Evolutionary conservation across 2,888 invertebrate genomes (phyloP), one percentile per base, ranked within the genome.

Genomic region (Cephus sareptanus): DNA sequence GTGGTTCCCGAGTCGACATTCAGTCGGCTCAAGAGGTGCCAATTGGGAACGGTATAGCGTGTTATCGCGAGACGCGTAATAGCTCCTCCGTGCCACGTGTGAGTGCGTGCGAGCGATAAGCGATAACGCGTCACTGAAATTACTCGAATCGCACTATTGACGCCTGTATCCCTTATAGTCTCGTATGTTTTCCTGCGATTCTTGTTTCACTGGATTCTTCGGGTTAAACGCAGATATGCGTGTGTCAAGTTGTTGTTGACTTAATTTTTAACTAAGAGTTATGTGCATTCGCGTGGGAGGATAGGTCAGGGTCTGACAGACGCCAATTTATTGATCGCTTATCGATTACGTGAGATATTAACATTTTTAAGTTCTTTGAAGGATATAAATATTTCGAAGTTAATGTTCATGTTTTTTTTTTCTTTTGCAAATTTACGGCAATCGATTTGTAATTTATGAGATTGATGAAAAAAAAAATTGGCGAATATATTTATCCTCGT

Each of bases 41-140:
- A 73, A 76, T 80, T 80, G 81, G 75, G 37, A 76, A 34, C 80
- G 80, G 79, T 80, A 75, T 33, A 73, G 15, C 73, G 80, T 73
- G 80, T 79, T 81, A 76, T 79, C 80, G 79, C 37, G 35, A 69
- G 76, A 77, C 71, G 74, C 76, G 74, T 79, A 80, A 81, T 77
- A 75, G 78, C 71, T 33, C 4, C 70, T 30, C 3, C 4, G 71
- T 3, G 23, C 23, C 40, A 23, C 40, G 40, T 56, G 40, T 1
- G 23, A 40, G 40, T 40, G 40, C 40, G 40, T 23, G 40, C 23
- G 23, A 56, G 23, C 40, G 40, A 56, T 56, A 56, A 56, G 40
- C 23, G 1, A 40, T 15, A 15, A 40, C 40, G 1, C 40, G 40
- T 56, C 40, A 56, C 9, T 23, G 0, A 23, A 56, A 56, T 56